These are phyloP conservation scores for Benthosema pterotum DNA, from an alignment of 2,797 vertebrate species.

Conservation along the genomic window DNA sequence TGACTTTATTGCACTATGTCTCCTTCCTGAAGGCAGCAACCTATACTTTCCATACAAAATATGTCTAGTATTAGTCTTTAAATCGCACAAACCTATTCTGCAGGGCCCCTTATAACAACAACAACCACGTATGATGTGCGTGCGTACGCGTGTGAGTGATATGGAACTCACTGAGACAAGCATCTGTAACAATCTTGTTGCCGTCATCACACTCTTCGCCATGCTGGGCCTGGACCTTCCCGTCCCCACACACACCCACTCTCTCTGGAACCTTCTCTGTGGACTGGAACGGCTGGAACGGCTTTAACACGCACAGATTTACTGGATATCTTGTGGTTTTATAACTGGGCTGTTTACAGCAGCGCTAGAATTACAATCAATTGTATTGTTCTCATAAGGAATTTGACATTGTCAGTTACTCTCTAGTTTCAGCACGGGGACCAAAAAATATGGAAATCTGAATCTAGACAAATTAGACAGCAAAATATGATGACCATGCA, in stretches of 20 bases:
- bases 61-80: too few species aligned
- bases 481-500: too few species aligned
- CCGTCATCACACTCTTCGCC: conserved; percentile 97
- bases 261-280: conserved; percentile 80
- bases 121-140: background rate
- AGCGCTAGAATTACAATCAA: too few species aligned
- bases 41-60: too few species aligned
- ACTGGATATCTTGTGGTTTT: background rate
- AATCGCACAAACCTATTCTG: conserved; percentile 30
- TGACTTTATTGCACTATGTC: too few species aligned
- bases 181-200: conserved; percentile 86
- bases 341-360: background rate
- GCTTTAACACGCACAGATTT: conserved; percentile 34
- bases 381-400: too few species aligned
- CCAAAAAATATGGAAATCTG: too few species aligned
- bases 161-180: conserved; percentile 89
- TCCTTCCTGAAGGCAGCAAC: too few species aligned
- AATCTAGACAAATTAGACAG: too few species aligned
- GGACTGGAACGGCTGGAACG: conserved; percentile 87
- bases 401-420: too few species aligned
- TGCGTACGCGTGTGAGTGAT: background rate
- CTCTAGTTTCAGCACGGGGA: too few species aligned
- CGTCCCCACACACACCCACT: conserved; percentile 86
- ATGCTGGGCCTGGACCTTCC: conserved; percentile 85
- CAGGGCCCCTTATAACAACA: conserved; percentile 9